Conservation (phyloP, 2,797 vertebrate genomes). For the Sphenopsis melanotis region DNA sequence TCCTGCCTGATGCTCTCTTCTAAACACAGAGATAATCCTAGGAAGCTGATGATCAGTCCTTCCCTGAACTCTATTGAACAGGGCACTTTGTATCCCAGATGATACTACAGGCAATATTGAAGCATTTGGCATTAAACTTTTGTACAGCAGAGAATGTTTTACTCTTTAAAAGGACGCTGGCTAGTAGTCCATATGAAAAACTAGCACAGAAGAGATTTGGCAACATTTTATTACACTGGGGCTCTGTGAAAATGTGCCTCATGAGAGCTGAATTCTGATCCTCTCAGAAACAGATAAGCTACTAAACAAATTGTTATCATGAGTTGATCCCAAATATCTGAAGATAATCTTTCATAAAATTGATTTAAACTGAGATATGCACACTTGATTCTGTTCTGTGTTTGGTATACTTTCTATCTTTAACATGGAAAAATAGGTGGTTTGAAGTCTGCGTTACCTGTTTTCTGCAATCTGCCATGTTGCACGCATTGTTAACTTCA, state of each 20-base stretch:
- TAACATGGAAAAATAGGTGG: slow-evolving; percentile 61
- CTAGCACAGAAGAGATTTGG: slow-evolving; percentile 50
- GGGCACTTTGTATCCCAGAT: not conserved
- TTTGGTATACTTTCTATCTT: slow-evolving; percentile 53
- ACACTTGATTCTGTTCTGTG: slow-evolving; percentile 67
- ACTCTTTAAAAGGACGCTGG: not conserved
- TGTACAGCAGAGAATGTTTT: not conserved
- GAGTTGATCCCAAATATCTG: slow-evolving; percentile 14
- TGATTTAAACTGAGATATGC: slow-evolving; percentile 53
- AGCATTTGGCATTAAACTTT: slow-evolving; percentile 7
- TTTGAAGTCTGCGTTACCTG: slow-evolving; percentile 62
- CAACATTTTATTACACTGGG: not conserved
- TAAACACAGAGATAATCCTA: slow-evolving; percentile 7
- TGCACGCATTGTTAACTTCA: slow-evolving; percentile 73
- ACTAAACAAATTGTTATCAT: not conserved
- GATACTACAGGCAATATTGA: not conserved
- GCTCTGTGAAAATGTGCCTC: slow-evolving; percentile 27
- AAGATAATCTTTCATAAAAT: slow-evolving; percentile 36
- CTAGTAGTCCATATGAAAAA: slow-evolving; percentile 38
- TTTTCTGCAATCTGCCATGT: slow-evolving; percentile 66
- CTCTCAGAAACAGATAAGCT: not conserved
- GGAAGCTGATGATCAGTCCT: not conserved
- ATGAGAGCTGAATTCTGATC: slow-evolving; percentile 34
- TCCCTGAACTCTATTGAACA: slow-evolving; percentile 13
- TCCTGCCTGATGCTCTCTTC: slow-evolving; percentile 6